Conservation (phyloP, 2,888 invertebrate genomes). For the Ectobius pallidus region DNA sequence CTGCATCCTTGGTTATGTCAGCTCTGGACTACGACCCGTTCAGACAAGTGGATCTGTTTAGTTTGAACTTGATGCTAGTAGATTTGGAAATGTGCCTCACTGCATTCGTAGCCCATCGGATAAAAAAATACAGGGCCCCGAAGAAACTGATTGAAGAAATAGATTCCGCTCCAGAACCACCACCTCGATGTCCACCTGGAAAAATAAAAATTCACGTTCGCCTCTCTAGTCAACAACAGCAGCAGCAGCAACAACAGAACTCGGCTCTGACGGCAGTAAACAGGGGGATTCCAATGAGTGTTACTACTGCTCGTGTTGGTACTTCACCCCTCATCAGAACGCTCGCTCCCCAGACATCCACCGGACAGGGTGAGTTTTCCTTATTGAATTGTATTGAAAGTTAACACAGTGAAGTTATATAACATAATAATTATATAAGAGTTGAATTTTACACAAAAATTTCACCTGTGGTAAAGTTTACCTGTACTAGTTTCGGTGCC, state of each 20-base stretch:
- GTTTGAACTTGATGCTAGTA: slow-evolving; percentile 67
- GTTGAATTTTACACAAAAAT: too few relatives aligned
- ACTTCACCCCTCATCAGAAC: slow-evolving; percentile 55
- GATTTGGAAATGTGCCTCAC: slow-evolving; percentile 72
- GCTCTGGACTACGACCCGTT: slow-evolving; percentile 76
- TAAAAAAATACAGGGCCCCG: slow-evolving; percentile 74
- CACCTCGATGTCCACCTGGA: slow-evolving; percentile 69
- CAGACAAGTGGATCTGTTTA: slow-evolving; percentile 69
- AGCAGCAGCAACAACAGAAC: not conserved
- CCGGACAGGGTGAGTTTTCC: slow-evolving; percentile 51
- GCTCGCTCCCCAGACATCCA: slow-evolving; percentile 45
- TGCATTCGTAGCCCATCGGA: slow-evolving; percentile 85
- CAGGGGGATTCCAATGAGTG: slow-evolving; percentile 10
- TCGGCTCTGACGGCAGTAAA: not conserved
- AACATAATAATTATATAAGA: too few relatives aligned
- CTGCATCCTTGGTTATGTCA: slow-evolving; percentile 74
- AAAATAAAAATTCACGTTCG: slow-evolving; percentile 67
- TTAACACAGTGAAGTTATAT: too few relatives aligned
- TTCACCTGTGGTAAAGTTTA: too few relatives aligned
- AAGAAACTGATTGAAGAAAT: slow-evolving; percentile 73
- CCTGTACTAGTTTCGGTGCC: too few relatives aligned
- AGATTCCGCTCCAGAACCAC: slow-evolving; percentile 62
- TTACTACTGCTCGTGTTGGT: slow-evolving; percentile 51
- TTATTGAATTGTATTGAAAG: not conserved
- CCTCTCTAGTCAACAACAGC: slow-evolving; percentile 34